Evolutionary conservation across 2,113 vertebrate genomes (phyloP).

Genomic region (Elanus axillaris): DNA sequence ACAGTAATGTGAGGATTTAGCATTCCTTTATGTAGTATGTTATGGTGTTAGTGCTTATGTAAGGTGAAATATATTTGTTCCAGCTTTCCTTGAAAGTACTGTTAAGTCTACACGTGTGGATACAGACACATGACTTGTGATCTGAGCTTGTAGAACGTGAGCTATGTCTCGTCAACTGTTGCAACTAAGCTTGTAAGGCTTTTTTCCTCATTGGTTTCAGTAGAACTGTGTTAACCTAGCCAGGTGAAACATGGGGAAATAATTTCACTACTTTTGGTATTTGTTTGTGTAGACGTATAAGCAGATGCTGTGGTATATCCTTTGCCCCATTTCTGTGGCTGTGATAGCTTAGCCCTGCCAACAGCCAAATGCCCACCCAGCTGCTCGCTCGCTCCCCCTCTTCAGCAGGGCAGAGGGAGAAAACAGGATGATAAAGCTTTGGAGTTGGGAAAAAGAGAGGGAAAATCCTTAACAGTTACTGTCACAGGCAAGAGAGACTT

Average conservation of each 20-base stretch:
- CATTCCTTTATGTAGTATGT: background rate
- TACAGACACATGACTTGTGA: background rate
- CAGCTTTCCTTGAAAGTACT: background rate
- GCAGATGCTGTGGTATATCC: background rate
- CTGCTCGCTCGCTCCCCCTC: background rate
- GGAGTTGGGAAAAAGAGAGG: background rate
- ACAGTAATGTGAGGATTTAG: background rate
- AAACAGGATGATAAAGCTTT: background rate
- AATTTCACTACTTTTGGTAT: background rate
- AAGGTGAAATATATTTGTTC: background rate
- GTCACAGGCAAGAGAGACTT: background rate
- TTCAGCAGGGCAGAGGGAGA: background rate
- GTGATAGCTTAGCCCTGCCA: too few relatives aligned
- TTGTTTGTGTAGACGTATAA: background rate
- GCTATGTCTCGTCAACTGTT: background rate
- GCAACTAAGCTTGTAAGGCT: background rate
- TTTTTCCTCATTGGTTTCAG: background rate
- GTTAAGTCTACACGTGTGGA: background rate
- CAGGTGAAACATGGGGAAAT: background rate
- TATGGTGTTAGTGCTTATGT: background rate
- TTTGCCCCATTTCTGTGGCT: background rate
- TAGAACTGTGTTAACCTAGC: fast-evolving
- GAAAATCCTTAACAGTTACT: background rate
- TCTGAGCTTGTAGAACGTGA: background rate
- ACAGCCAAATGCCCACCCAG: too few relatives aligned